Percentiles rank a stretch among this genome's conserved stretches.
Evolutionary conservation across 92 coral and sea anemone genomes (phyloP).

Genomic region (Porites cylindrica): DNA sequence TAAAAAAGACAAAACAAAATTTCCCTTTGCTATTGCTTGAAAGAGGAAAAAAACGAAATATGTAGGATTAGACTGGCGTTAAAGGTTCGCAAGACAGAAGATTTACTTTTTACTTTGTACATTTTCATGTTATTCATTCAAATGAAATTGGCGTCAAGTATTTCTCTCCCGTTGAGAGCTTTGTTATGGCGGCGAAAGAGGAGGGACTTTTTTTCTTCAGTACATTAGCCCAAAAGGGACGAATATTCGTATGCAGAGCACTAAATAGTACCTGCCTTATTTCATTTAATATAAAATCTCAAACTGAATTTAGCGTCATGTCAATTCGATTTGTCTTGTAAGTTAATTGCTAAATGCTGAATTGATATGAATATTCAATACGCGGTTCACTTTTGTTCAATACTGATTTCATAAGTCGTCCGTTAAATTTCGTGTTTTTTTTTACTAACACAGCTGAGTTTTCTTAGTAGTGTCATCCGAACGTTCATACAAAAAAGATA

Average conservation of each 20-base stretch:
- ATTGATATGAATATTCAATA: slow-evolving; percentile 18
- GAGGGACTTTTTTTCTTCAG: neutral
- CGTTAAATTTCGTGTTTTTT: too few relatives aligned
- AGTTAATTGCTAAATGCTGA: slow-evolving; percentile 12
- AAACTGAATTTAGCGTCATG: neutral
- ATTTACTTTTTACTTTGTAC: neutral
- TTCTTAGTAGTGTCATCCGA: too few relatives aligned
- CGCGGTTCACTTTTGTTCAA: slow-evolving; percentile 9
- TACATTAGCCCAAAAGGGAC: neutral
- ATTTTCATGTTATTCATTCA: neutral
- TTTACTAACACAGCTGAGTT: too few relatives aligned
- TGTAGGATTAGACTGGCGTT: too few relatives aligned
- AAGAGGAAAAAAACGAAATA: too few relatives aligned
- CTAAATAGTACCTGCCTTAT: neutral
- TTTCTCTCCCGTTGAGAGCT: slow-evolving; percentile 12
- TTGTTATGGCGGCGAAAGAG: neutral
- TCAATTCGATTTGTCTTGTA: neutral
- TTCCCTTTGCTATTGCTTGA: neutral
- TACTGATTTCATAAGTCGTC: neutral
- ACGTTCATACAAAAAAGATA: too few relatives aligned
- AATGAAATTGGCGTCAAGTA: slow-evolving; percentile 16
- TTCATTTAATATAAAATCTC: too few relatives aligned
- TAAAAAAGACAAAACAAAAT: neutral
- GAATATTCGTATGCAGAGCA: neutral
- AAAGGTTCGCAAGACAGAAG: too few relatives aligned